These are phyloP conservation scores for Chloropsis cyanopogon DNA, from an alignment of 2,113 vertebrate species.

Conservation along the genomic window DNA sequence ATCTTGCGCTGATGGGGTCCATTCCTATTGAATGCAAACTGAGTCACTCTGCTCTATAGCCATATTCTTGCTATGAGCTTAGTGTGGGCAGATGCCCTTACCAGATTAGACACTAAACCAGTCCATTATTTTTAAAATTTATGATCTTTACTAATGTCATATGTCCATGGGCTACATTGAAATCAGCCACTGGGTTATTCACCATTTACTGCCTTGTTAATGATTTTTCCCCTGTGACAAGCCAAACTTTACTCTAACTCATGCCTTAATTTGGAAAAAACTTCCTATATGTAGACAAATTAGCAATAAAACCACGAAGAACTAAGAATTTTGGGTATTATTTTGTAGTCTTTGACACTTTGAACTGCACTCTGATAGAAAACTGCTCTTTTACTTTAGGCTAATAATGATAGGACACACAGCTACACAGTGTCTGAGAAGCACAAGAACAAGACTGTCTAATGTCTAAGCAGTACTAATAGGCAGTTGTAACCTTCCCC, in stretches of 20 bases:
- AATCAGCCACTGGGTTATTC: background rate
- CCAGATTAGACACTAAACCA: background rate
- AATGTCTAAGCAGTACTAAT: background rate
- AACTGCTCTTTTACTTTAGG: background rate
- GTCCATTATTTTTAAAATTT: background rate
- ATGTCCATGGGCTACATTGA: background rate
- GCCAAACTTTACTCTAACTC: background rate
- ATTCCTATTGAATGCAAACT: background rate
- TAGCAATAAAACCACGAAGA: background rate
- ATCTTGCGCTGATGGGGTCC: background rate
- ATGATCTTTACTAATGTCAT: background rate
- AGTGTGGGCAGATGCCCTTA: background rate
- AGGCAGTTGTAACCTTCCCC: background rate
- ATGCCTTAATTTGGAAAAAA: background rate
- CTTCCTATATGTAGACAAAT: background rate
- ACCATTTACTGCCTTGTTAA: background rate
- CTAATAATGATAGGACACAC: background rate
- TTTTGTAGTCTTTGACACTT: background rate
- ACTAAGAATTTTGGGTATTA: background rate
- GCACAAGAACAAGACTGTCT: background rate
- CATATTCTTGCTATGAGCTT: background rate
- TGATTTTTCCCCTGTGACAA: background rate
- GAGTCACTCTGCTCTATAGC: background rate
- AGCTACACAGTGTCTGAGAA: background rate
- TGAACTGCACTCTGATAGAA: background rate